These are phyloP conservation scores for Caenorhabditis sp. DNA, from an alignment of 2,888 invertebrate genomes.

Conservation along the genomic window DNA sequence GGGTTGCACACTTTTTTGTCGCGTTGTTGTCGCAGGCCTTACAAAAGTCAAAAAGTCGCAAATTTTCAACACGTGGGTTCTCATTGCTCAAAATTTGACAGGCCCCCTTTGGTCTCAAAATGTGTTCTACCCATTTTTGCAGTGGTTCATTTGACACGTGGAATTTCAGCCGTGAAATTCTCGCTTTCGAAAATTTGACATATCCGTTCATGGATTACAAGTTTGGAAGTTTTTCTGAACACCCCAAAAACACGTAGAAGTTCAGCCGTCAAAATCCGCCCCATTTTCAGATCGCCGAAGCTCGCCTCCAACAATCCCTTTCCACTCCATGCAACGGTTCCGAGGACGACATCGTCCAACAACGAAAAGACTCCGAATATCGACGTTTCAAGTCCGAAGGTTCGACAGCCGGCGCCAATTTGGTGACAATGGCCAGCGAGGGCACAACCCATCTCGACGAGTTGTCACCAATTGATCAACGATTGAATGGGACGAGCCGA, in stretches of 20 bases:
- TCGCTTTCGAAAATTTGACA: too few relatives aligned
- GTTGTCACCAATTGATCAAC: constrained; percentile 60
- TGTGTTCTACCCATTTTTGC: neutral
- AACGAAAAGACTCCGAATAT: constrained; percentile 67
- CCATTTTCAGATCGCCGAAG: constrained; percentile 31
- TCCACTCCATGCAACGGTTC: constrained; percentile 65
- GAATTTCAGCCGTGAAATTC: too few relatives aligned
- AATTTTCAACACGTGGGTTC: too few relatives aligned
- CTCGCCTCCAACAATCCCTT: constrained; percentile 59
- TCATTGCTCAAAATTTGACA: too few relatives aligned
- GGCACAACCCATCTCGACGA: constrained; percentile 60
- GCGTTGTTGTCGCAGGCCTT: too few relatives aligned
- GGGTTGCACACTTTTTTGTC: too few relatives aligned
- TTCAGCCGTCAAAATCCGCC: too few relatives aligned
- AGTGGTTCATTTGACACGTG: too few relatives aligned
- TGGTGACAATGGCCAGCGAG: constrained; percentile 37
- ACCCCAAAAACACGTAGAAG: too few relatives aligned
- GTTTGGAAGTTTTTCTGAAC: too few relatives aligned
- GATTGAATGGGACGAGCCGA: constrained; percentile 31
- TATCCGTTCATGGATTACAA: too few relatives aligned
- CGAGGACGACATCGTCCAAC: constrained; percentile 35
- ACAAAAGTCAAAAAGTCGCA: too few relatives aligned
- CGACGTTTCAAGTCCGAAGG: constrained; percentile 67
- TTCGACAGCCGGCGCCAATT: constrained; percentile 42
- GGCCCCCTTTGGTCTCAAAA: neutral